phyloP scores from a whole-genome alignment of 2,888 invertebrate genomes.

The Drosophila merina region DNA sequence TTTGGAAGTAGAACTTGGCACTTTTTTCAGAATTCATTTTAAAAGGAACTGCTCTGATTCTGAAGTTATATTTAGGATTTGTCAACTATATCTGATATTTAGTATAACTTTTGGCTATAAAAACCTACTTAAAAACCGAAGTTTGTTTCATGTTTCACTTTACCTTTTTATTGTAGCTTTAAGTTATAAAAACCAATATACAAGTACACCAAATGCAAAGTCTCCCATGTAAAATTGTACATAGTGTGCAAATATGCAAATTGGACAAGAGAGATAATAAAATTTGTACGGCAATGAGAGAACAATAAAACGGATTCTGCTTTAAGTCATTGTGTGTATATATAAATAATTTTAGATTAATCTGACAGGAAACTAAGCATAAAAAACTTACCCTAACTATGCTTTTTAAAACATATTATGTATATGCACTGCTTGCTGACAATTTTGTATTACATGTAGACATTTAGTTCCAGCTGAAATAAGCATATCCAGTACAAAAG shows the following conservation, averaged over 20 bases:
- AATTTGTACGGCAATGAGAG: too few species aligned
- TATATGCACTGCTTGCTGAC: conserved; percentile 17
- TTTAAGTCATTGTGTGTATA: neutral
- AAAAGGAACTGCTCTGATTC: too few species aligned
- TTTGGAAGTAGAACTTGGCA: too few species aligned
- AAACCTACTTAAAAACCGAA: too few species aligned
- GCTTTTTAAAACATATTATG: conserved; percentile 17
- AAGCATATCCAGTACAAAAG: conserved; percentile 45
- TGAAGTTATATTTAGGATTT: too few species aligned
- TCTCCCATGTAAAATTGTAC: conserved; percentile 45
- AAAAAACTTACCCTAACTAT: neutral
- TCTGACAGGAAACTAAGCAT: neutral
- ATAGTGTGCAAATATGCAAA: conserved; percentile 14
- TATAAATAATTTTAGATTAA: conserved; percentile 11
- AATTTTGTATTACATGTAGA: conserved; percentile 70
- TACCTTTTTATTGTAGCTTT: too few species aligned
- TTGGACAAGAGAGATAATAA: conserved; percentile 1
- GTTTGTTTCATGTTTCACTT: too few species aligned
- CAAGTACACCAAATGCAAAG: conserved; percentile 36
- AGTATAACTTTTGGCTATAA: too few species aligned
- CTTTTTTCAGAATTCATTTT: too few species aligned
- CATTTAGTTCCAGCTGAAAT: conserved; percentile 69
- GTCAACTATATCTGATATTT: too few species aligned
- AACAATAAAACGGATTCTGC: too few species aligned
- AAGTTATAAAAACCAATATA: too few species aligned